phyloP scores from a whole-genome alignment of 2,888 invertebrate genomes.

The Hypselothyrea guttata region DNA sequence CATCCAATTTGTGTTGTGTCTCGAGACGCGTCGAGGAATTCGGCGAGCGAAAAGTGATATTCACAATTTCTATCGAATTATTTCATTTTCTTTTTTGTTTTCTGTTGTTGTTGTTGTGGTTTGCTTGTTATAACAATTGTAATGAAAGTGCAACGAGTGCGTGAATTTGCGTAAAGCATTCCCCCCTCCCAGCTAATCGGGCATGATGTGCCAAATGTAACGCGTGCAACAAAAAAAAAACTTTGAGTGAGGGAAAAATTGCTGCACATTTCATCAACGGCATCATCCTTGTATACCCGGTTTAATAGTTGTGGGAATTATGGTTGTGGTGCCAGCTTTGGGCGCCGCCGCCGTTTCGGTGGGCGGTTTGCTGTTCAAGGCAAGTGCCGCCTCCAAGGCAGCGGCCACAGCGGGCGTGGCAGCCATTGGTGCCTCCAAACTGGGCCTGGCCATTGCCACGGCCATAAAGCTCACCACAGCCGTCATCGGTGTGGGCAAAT shows the following conservation, averaged over 20 bases:
- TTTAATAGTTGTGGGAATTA: no score
- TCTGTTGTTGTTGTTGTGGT: no score
- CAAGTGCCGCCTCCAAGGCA: slow-evolving; percentile 79
- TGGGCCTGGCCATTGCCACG: slow-evolving; percentile 83
- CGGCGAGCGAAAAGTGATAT: slow-evolving; percentile 1
- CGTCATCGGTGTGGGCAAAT: slow-evolving; percentile 88
- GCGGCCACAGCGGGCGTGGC: slow-evolving; percentile 77
- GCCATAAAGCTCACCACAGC: slow-evolving; percentile 89
- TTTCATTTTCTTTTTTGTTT: neutral
- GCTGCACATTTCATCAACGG: no score
- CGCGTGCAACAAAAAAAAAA: no score
- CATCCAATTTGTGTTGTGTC: slow-evolving; percentile 2
- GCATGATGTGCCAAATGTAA: no score
- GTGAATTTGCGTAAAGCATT: no score
- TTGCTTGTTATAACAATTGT: no score
- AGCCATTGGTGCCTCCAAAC: slow-evolving; percentile 82
- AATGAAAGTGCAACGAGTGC: no score
- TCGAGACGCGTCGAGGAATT: slow-evolving; percentile 30
- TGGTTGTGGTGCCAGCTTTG: slow-evolving; percentile 78
- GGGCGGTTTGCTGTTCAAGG: slow-evolving; percentile 79
- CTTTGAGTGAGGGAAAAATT: no score
- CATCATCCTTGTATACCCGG: no score
- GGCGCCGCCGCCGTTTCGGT: slow-evolving; percentile 79
- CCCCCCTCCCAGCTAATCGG: no score
- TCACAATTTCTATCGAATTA: slow-evolving; percentile 5